Evolutionary conservation across 2,888 invertebrate genomes (phyloP).

Genomic region (Watsonalla binaria): DNA sequence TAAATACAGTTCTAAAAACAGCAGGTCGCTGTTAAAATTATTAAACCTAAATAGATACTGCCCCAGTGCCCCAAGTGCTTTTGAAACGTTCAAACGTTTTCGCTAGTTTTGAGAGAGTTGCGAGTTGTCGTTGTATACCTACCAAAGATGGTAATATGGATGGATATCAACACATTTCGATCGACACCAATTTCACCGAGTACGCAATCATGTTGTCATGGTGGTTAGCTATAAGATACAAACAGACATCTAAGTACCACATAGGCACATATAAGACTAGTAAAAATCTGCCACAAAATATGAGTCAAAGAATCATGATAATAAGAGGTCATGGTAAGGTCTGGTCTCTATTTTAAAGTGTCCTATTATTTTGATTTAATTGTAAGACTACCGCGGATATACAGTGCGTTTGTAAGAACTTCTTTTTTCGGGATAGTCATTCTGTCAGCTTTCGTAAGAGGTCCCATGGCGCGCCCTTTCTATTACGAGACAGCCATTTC

Average conservation of each 20-base stretch:
- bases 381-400: neutral
- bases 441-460: neutral
- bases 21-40: neutral
- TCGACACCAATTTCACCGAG: too few species aligned
- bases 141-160: too few species aligned
- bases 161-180: too few species aligned
- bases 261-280: conserved; percentile 6
- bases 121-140: too few species aligned
- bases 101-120: neutral
- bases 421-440: neutral
- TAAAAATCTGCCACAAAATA: neutral
- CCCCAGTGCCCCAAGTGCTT: conserved; percentile 2
- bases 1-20: too few species aligned
- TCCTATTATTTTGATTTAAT: too few species aligned
- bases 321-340: conserved; percentile 1
- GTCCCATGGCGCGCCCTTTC: conserved; percentile 12
- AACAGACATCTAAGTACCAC: too few species aligned
- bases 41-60: neutral
- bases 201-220: too few species aligned
- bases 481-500: conserved; percentile 16
- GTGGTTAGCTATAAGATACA: too few species aligned
- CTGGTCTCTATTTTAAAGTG: conserved; percentile 12
- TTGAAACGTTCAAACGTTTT: too few species aligned
- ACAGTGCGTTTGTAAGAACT: neutral
- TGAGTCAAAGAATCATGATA: too few species aligned